Base-by-base conservation (phyloP, 2,888 invertebrate species). In the Poecilus cupreus region DNA sequence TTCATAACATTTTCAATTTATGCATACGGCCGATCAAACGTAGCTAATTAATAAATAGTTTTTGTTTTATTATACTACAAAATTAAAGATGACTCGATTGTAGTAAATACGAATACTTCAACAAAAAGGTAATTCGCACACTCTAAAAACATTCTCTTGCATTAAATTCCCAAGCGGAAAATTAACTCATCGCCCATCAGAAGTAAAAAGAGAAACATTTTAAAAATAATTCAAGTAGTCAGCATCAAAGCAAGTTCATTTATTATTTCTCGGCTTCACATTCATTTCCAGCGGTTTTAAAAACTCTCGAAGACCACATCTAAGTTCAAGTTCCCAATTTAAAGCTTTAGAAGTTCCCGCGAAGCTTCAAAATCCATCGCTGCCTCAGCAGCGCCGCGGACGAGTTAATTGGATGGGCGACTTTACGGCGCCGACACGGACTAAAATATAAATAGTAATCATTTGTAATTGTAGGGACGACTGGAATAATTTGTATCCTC, bases 371-470 rank as follows among this genome's bases (percentile, higher is more conserved):
- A 43, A 43, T 13, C 43, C 43, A 26, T 26, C 60, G 24, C 13
- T 22, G 18, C 18, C 49, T 32, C 20, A 8, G 22, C 11, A 11
- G 54, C 10, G 18, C 11, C 3, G 11, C 54, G 22, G 10, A n/a
- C n/a, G 24, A 60, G 60, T 26, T 60, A 60, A 60, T 60, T 60
- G 60, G 60, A 24, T 24, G 13, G 13, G 26, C 60, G 60, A 60
- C 60, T 60, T 60, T 24, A 24, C 26, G 60, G 26, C 60, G 60
- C 24, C 57, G 57, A 10, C 60, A 60, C 22, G 22, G 11, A 60
- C 11, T n/a, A 60, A 60, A 60, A 60, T 60, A 60, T 60, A 60
- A 60, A 60, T 60, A 60, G 60, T 60, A 60, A 60, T 60, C 60
- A 60, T 60, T 60, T 60, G 60, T 60, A 60, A 60, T 60, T 60